Base-by-base conservation (phyloP, 1,140 invertebrate species). In the Scaptomyza pallida region DNA sequence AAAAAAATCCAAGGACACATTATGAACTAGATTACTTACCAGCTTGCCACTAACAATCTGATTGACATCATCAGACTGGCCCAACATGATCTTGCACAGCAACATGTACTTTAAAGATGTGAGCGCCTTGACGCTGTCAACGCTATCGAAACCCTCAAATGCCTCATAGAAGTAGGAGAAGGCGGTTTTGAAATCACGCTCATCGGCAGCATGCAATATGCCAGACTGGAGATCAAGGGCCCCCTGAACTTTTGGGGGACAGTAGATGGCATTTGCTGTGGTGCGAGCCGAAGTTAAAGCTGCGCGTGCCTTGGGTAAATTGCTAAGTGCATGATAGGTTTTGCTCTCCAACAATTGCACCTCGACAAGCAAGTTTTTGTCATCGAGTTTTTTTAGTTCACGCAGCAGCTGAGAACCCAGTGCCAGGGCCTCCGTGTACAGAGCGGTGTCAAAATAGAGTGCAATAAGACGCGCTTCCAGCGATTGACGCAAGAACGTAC, bases 91-190 rank as follows among this genome's bases (percentile, higher is more conserved):
- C 93, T 99, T 99, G 47, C 97, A 99, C 47, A 99, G 91, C 61
- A 99, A 94, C 99, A 99, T 99, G 92, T 99, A 99, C 91, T 99
- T 99, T 1, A 99, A 92, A 16, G 98, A 97, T 40, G 95, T 97
- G 2, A 99, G 92, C 8, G 99, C 98, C 92, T 98, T 98, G 10
- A 95, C 95, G 85, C 94, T 95, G 88, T 99, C 98, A 17, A 98
- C 96, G 75, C 97, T 98, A 92, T 99, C 98, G 92, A 98, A 99
- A 69, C 98, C 98, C 94, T 99, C 99, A 93, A 99, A 99, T 35
- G 99, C 99, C 93, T 99, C 99, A 93, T 99, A 99, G 91, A 99
- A 99, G 91, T 99, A 99, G 37, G 99, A 99, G 92, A 99, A 99
- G 35, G 99, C 99, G 75, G 99, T 99, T 94, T 99, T 99, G 92